These are phyloP conservation scores for Torymus texanus DNA, from an alignment of 2,888 invertebrate species.

Conservation along the genomic window DNA sequence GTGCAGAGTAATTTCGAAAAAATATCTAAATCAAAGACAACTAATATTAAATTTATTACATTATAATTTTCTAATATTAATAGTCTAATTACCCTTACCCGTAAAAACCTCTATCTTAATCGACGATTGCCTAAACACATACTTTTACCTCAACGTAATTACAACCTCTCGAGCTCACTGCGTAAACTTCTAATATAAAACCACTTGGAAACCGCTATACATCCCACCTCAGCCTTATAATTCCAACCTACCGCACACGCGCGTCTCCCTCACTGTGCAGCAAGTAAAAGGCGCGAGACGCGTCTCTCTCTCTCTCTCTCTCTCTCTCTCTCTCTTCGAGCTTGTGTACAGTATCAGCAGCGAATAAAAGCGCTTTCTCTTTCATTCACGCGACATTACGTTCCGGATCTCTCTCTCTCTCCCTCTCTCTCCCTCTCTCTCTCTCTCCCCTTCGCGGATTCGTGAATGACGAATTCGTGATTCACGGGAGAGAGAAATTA, in stretches of 20 bases:
- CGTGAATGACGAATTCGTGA: background rate
- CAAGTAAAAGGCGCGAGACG: constrained; percentile 16
- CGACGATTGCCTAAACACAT: too few relatives aligned
- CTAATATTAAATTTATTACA: too few relatives aligned
- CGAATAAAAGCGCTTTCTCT: constrained; percentile 65
- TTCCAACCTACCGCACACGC: background rate
- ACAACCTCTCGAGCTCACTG: too few relatives aligned
- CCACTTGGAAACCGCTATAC: background rate
- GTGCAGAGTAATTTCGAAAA: too few relatives aligned
- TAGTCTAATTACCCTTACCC: too few relatives aligned
- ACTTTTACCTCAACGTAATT: too few relatives aligned
- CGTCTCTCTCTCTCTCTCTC: too few relatives aligned
- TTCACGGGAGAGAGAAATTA: constrained; percentile 33
- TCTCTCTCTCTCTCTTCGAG: background rate
- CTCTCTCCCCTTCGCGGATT: too few relatives aligned
- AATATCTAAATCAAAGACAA: too few relatives aligned
- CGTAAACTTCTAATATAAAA: too few relatives aligned
- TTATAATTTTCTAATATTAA: too few relatives aligned
- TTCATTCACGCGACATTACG: constrained; percentile 66
- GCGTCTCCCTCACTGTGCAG: background rate
- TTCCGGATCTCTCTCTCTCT: constrained; percentile 17
- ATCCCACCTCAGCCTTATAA: background rate
- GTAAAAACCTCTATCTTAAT: too few relatives aligned
- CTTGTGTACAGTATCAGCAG: constrained; percentile 13
- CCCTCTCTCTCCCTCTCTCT: background rate